Percentiles rank a stretch among this genome's conserved stretches.
These are phyloP conservation scores for Takifugu bimaculatus DNA, from an alignment of 2,113 vertebrate species.

Conservation along the genomic window DNA sequence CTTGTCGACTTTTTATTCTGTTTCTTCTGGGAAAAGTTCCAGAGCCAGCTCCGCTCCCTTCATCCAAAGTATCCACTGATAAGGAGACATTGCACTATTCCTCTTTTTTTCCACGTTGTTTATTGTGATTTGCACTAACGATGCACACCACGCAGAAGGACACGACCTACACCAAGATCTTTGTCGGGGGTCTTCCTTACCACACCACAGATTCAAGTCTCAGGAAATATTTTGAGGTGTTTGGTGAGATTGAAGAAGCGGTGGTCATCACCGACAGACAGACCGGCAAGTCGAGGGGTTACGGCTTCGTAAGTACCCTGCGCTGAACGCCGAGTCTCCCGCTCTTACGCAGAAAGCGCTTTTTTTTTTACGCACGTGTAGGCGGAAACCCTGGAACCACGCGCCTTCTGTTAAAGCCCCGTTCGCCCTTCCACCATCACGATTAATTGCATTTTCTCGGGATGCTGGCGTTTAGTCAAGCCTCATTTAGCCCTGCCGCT, in stretches of 20 bases:
- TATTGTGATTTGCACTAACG: conserved; percentile 75
- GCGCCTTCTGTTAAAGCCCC: not conserved
- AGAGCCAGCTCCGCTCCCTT: conserved; percentile 33
- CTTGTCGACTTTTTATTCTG: conserved; percentile 34
- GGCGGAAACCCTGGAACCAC: not conserved
- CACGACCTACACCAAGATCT: conserved; percentile 98
- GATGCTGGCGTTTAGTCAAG: conserved; percentile 37
- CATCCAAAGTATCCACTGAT: conserved; percentile 45
- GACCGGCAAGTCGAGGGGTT: conserved; percentile 95
- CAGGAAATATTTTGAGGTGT: conserved; percentile 98
- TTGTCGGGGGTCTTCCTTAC: conserved; percentile 95
- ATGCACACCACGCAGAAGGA: conserved; percentile 99
- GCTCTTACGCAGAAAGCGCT: not conserved
- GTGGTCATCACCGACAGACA: conserved; percentile 97
- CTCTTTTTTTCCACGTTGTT: conserved; percentile 30
- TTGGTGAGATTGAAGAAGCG: conserved; percentile 96
- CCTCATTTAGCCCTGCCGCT: conserved; percentile 44
- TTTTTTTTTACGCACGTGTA: conserved; percentile 22
- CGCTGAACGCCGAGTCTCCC: not conserved
- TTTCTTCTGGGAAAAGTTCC: conserved; percentile 32
- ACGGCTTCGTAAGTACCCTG: conserved; percentile 92
- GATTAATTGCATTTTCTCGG: conserved; percentile 22
- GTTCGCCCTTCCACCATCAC: conserved; percentile 6
- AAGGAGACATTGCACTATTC: conserved; percentile 72
- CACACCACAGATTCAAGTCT: conserved; percentile 98